phyloP scores from a whole-genome alignment of 2,797 vertebrate genomes.

The Cuniculus paca region DNA sequence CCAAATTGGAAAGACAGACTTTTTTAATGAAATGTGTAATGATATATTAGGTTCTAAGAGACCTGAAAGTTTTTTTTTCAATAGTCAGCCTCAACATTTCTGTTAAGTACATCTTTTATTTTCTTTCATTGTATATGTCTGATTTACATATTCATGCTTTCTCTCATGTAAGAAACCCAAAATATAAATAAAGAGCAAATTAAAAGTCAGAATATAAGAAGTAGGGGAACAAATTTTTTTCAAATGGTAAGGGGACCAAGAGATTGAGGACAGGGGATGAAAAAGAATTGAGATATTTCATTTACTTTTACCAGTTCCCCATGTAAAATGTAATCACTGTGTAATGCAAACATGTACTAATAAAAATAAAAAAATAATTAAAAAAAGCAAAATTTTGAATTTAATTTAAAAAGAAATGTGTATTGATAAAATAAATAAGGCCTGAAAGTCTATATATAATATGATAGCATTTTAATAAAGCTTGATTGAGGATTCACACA shows the following conservation, averaged over 20 bases:
- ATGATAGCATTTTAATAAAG: conserved; percentile 1
- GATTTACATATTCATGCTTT: too few species aligned
- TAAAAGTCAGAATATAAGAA: not conserved
- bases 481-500: not conserved
- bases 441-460: not conserved
- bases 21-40: conserved; percentile 29
- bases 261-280: not conserved
- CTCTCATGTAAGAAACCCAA: too few species aligned
- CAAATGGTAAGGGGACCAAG: not conserved
- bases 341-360: not conserved
- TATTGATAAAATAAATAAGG: not conserved
- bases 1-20: not conserved
- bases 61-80: conserved; percentile 29
- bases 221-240: not conserved
- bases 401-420: not conserved
- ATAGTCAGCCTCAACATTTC: not conserved
- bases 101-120: not conserved
- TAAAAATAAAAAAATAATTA: not conserved
- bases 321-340: not conserved
- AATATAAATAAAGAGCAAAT: too few species aligned
- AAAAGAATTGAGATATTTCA: not conserved
- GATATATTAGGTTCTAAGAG: not conserved
- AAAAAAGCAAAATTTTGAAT: not conserved
- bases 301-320: not conserved
- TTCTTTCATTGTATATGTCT: not conserved